Base-by-base conservation (phyloP, 2,888 invertebrate genomes). In the Tachina lurida region DNA sequence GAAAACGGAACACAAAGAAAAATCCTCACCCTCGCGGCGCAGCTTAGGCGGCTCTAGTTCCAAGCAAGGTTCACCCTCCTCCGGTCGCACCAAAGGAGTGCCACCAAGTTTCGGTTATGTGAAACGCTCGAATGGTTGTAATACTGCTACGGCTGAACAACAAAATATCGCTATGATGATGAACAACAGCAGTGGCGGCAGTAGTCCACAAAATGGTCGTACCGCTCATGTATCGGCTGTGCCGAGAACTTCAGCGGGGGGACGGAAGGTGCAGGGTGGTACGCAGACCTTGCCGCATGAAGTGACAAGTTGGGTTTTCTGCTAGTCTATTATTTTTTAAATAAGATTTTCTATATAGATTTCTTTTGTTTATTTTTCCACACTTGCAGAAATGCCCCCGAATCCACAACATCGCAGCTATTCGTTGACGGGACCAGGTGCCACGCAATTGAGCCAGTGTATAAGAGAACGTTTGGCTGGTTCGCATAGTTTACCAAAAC, bases 221-320 rank as follows among this genome's bases (percentile, higher is more conserved):
- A 97, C 97, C 10, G 97, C 97, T 60, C 96, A 97, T 93, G 97
- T 97, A 47, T 96, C 97, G 73, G 97, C 97, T 4, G 97, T 97
- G 58, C 97, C 97, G 10, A 94, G 97, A 89, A 90, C 91, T n/a
- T 96, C 97, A 0, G 2, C 73, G 2, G 89, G 90, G 47, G 97
- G 97, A 93, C 96, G 97, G 47, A 97, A 97, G 93, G 96, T 97
- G 41, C 97, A 97, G 9, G 97, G 97, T 15, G 97, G 97, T 43
- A 97, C 97, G 0, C 97, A 98, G 92, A 97, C 97, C 9, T 96
- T 97, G 89, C 96, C 96, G 49, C 96, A 96, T 89, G 96, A 96
- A 73, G 89, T 91, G 92, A 95, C 95, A 91, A 95, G 95, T 95
- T 91, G 94, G 95, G 93, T 75, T 60, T 67, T 41, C 71, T 78